Base-by-base conservation (phyloP, 2,113 vertebrate species). In the Andinoacara biseriatus region DNA sequence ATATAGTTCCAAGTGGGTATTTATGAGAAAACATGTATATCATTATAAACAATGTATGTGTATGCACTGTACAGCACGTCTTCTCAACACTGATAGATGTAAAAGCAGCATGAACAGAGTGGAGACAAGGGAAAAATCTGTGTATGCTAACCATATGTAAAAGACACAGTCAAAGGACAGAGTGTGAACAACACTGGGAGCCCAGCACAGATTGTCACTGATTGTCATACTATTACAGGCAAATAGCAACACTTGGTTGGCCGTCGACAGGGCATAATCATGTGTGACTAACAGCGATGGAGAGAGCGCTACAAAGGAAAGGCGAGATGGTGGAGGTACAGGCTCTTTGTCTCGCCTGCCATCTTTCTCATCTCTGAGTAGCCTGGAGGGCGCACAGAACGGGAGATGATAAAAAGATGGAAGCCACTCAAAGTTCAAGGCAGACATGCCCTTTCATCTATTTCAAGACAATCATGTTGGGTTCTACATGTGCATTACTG, bases 221-320 rank as follows among this genome's bases (percentile, higher is more conserved):
- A 96, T 95, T 95, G 94, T 93, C 90, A 84, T 87, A 91, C 95
- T 94, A 95, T 95, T 95, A 95, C 93, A 90, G 90, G 90, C 93
- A 95, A 96, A 95, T 95, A 93, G 90, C 90, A 92, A 94, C 93
- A 94, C 94, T 95, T 94, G 93, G 79, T 91, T 83, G 76, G 86
- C 84, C 58, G 91, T 90, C 91, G 86, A 90, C 91, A 90, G 89
- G 87, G 90, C 94, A 91, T 95, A 94, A 96, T 95, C 94, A 95
- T 91, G 92, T 90, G 93, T 90, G 92, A 92, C 91, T 91, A 87
- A 92, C 86, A 74, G 90, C 81, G 92, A 93, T 91, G 90, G 90
- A 88, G 89, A 88, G 90, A 91, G 89, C 65, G 90, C 89, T 86
- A 87, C 92, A 90, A 93, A 93, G 90, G 78, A 35, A 90, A 91